Evolutionary conservation across 2,888 invertebrate species (phyloP), one percentile per base, ranked within the genome.

Genomic region (Pyrocoelia pectoralis): DNA sequence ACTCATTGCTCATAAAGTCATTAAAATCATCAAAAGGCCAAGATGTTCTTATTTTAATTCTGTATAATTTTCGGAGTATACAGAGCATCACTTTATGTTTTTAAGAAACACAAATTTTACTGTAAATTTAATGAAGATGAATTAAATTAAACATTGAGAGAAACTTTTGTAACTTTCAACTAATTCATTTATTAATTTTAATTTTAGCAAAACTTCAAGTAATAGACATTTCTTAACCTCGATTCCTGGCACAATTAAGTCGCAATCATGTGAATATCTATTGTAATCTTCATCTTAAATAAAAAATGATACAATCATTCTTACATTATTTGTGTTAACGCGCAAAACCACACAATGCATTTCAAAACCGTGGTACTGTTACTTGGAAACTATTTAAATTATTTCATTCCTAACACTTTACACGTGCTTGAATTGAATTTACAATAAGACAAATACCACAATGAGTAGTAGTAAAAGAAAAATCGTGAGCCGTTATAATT

Each of bases 401-500:
- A 33, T 33, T 33, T 33, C n/a, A 33, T 33, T 33, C 17, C 17
- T 17, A 46, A 43, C 17, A 46, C 46, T 46, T 46, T 17, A 46
- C 46, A 46, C 46, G 46, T 46, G 46, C 46, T 46, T 18, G 46
- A 17, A 46, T 1, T 43, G 15, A 43, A 43, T 43, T 46, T 46
- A n/a, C 46, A 46, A 46, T 46, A n/a, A 17, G 8, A 13, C n/a
- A 13, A 41, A 41, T 41, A 41, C 12, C 13, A 13, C 12, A 10
- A 41, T 14, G 24, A 24, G 41, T 41, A 38, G 2, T n/a, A n/a
- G 38, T 38, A 10, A 38, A 5, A 24, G 24, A 38, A 38, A 38
- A 38, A 5, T 13, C 17, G 6, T 8, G 6, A n/a, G 1, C 46
- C 46, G 46, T 46, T 46, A 46, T 10, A 17, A 14, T 15, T 4